These are phyloP conservation scores for Gopherus evgoodei DNA, from an alignment of 2,113 vertebrate genomes.

Conservation along the genomic window DNA sequence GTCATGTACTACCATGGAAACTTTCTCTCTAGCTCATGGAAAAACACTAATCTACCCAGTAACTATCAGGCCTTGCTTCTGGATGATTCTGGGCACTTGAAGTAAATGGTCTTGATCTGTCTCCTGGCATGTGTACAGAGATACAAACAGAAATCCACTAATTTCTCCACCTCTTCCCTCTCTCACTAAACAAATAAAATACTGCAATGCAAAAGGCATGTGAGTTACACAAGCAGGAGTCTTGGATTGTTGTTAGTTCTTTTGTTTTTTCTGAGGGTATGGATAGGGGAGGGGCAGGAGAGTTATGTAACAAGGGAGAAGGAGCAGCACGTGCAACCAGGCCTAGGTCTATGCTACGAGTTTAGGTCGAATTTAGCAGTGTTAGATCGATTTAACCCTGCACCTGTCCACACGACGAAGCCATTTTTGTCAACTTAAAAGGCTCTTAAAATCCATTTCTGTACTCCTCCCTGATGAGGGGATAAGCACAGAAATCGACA, in stretches of 20 bases:
- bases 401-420: too few species aligned
- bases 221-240: not conserved
- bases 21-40: not conserved
- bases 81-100: not conserved
- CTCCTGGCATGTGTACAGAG: not conserved
- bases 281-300: not conserved
- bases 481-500: too few species aligned
- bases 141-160: not conserved
- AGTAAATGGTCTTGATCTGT: not conserved
- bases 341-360: too few species aligned
- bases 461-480: too few species aligned
- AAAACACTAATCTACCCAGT: not conserved
- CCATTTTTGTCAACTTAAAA: too few species aligned
- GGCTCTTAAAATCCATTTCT: too few species aligned
- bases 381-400: too few species aligned
- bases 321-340: not conserved
- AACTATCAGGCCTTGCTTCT: not conserved
- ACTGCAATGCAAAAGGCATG: not conserved
- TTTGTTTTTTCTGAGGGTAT: not conserved
- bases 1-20: not conserved
- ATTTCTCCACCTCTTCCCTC: not conserved
- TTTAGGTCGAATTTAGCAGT: too few species aligned
- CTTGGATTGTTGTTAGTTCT: not conserved
- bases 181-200: not conserved
- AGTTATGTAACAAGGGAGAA: not conserved